phyloP scores from a whole-genome alignment of 2,888 invertebrate genomes.

The Abrostola triplasia region DNA sequence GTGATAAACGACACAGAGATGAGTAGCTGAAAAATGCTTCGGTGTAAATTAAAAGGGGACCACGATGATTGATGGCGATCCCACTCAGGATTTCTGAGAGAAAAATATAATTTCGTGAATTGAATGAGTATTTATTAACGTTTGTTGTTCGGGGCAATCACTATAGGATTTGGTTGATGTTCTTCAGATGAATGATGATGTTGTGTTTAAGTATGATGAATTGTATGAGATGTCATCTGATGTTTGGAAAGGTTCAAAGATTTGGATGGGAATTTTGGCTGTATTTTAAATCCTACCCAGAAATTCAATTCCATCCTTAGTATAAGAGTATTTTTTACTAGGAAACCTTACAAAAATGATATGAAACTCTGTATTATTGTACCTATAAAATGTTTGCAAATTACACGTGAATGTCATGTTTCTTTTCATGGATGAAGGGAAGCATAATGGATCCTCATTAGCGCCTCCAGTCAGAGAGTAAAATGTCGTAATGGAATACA shows the following conservation, averaged over 20 bases:
- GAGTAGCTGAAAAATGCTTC: slow-evolving; percentile 75
- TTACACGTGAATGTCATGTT: slow-evolving; percentile 41
- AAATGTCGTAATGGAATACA: slow-evolving; percentile 38
- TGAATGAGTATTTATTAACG: slow-evolving; percentile 61
- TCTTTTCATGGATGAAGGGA: slow-evolving; percentile 42
- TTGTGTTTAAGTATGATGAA: slow-evolving; percentile 36
- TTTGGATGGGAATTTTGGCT: background rate
- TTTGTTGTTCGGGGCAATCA: slow-evolving; percentile 44
- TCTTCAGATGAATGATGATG: slow-evolving; percentile 49
- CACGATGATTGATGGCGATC: slow-evolving; percentile 72
- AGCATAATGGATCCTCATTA: slow-evolving; percentile 44
- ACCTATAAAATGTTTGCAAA: slow-evolving; percentile 45
- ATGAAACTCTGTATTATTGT: slow-evolving; percentile 36
- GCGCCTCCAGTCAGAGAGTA: slow-evolving; percentile 22
- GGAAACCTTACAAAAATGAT: slow-evolving; percentile 18
- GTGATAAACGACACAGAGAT: slow-evolving; percentile 80
- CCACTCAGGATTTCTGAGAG: slow-evolving; percentile 53
- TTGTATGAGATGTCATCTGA: slow-evolving; percentile 13
- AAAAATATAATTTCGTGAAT: slow-evolving; percentile 66
- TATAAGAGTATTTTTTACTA: too few species aligned
- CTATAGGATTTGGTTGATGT: slow-evolving; percentile 42
- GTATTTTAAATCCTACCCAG: too few species aligned
- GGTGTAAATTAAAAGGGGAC: slow-evolving; percentile 77
- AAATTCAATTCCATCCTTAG: too few species aligned
- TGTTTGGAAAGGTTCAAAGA: background rate